Evolutionary conservation across 92 coral and sea anemone genomes (phyloP).

Genomic region (Epizoanthus rinbou): DNA sequence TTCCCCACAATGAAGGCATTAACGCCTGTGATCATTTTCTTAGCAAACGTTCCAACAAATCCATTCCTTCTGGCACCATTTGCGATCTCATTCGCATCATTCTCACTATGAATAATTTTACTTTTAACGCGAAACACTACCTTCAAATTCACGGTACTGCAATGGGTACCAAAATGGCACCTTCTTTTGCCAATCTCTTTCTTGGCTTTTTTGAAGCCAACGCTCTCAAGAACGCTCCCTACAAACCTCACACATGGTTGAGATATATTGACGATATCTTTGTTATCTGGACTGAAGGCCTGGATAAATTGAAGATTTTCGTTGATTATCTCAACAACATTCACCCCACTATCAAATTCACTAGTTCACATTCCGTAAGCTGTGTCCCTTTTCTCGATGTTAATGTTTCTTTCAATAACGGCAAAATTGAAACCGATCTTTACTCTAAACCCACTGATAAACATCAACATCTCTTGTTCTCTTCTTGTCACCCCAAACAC

Average conservation of each 20-base stretch:
- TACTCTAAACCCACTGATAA: constrained; percentile 24
- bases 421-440: constrained; percentile 34
- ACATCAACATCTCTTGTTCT: constrained; percentile 43
- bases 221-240: too few species aligned
- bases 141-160: too few species aligned
- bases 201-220: too few species aligned
- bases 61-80: constrained; percentile 16
- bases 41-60: constrained; percentile 21
- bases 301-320: constrained; percentile 34
- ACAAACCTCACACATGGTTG: too few species aligned
- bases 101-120: constrained; percentile 33
- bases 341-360: constrained; percentile 43
- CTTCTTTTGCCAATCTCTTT: too few species aligned
- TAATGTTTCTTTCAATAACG: too few species aligned
- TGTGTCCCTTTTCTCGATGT: too few species aligned
- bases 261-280: too few species aligned
- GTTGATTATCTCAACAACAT: constrained; percentile 24
- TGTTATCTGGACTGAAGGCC: too few species aligned
- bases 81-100: constrained; percentile 39
- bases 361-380: too few species aligned
- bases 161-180: too few species aligned
- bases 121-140: constrained; percentile 28
- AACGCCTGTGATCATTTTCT: constrained; percentile 30
- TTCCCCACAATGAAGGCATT: constrained; percentile 42
- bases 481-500: constrained; percentile 41